Conservation (phyloP, 2,888 invertebrate species). For the Drosophila pseudotalamancana region DNA sequence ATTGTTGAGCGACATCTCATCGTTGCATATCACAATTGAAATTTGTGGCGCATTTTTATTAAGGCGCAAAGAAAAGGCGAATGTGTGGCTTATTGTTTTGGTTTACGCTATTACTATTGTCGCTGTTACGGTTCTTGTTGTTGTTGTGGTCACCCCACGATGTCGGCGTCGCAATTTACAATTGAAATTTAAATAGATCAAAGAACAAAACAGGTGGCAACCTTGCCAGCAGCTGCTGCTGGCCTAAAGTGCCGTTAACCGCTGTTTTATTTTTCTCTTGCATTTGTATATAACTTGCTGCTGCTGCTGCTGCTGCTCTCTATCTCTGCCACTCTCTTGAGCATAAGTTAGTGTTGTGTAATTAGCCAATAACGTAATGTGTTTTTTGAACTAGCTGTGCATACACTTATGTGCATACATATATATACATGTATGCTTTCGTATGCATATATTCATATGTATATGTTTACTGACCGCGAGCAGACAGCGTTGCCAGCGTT, state of each 20-base stretch:
- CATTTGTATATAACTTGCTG: constrained; percentile 22
- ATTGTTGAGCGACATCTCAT: constrained; percentile 36
- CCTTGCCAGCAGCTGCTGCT: constrained; percentile 50
- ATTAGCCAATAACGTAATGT: constrained; percentile 38
- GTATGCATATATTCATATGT: no score
- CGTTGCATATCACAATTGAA: constrained; percentile 71
- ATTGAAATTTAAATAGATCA: constrained; percentile 43
- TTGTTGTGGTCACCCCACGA: constrained; percentile 16
- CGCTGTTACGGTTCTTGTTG: constrained; percentile 36
- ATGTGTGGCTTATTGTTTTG: constrained; percentile 49
- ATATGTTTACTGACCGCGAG: constrained; percentile 7
- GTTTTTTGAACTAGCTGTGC: not conserved
- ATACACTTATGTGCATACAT: not conserved
- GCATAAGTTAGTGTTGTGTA: constrained; percentile 35
- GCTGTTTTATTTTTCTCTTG: constrained; percentile 23
- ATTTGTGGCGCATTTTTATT: constrained; percentile 74
- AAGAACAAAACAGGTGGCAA: constrained; percentile 63
- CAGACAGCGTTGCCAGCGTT: constrained; percentile 15
- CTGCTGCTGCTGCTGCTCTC: not conserved
- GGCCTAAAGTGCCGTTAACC: constrained; percentile 39
- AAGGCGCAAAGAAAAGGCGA: constrained; percentile 47
- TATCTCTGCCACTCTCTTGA: constrained; percentile 2
- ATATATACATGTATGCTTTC: not conserved
- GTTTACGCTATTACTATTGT: constrained; percentile 25
- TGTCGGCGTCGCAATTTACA: constrained; percentile 32